Evolutionary conservation across 2,888 invertebrate species (phyloP).

Genomic region (Carterocephalus palaemon): DNA sequence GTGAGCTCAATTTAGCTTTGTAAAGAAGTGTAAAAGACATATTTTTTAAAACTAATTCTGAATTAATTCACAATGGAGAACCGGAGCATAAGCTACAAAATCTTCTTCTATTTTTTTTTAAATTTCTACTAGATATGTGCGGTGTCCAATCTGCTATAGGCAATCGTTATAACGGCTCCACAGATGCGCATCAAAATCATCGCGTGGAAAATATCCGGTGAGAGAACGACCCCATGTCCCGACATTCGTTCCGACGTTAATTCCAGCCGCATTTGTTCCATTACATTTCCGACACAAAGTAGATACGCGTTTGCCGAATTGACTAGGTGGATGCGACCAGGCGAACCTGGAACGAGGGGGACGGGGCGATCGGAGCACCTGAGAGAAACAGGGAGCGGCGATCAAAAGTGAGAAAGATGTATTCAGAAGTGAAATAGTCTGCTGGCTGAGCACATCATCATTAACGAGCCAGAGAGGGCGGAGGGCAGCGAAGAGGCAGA

Average conservation of each 20-base stretch:
- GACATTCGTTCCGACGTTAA: constrained; percentile 77
- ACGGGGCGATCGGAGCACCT: constrained; percentile 46
- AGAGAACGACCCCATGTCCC: constrained; percentile 72
- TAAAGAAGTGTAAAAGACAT: no score
- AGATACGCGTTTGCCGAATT: constrained; percentile 78
- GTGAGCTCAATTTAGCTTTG: no score
- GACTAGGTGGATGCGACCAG: constrained; percentile 77
- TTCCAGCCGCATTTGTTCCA: constrained; percentile 79
- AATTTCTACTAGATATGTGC: no score
- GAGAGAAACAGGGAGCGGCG: constrained; percentile 56
- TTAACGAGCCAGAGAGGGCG: constrained; percentile 84
- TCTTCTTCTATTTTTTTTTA: no score
- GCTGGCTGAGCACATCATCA: constrained; percentile 88
- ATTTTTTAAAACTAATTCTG: no score
- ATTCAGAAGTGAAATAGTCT: constrained; percentile 86
- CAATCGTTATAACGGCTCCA: constrained; percentile 61
- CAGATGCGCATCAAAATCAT: constrained; percentile 73
- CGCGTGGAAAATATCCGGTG: constrained; percentile 74
- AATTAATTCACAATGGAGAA: no score
- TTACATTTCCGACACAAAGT: constrained; percentile 80
- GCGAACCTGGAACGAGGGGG: constrained; percentile 61
- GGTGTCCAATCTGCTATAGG: constrained; percentile 25
- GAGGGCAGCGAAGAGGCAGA: constrained; percentile 79
- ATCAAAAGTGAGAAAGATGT: constrained; percentile 81
- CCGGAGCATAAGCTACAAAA: no score